A percentile compares a stretch with the other conserved stretches of the same genome.
Evolutionary conservation across 2,888 invertebrate species (phyloP).

Genomic region (Caenorhabditis uteleia): DNA sequence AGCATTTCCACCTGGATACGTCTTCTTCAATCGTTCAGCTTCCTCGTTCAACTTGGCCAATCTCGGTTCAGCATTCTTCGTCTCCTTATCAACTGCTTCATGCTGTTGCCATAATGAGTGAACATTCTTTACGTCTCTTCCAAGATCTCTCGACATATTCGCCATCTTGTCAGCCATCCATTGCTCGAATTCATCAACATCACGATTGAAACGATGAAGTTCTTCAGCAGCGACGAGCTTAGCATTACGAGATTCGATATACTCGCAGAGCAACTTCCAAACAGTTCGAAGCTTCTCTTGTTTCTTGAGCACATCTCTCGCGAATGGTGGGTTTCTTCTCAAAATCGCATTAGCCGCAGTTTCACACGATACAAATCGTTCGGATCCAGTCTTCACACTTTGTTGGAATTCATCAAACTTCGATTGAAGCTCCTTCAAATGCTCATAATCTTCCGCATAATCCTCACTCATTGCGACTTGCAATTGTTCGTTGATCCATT

Average conservation of each 20-base stretch:
- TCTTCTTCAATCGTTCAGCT: conserved; percentile 81
- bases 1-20: conserved; percentile 78
- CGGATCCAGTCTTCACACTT: conserved; percentile 86
- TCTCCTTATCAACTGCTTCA: conserved; percentile 90
- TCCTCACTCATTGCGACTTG: conserved; percentile 88
- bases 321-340: conserved; percentile 82
- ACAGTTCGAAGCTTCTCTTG: conserved; percentile 67
- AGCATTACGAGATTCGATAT: conserved; percentile 84
- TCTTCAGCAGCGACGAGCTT: conserved; percentile 91
- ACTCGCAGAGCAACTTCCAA: conserved; percentile 87
- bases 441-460: conserved; percentile 84
- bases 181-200: conserved; percentile 64
- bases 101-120: conserved; percentile 83
- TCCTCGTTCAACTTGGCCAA: conserved; percentile 85
- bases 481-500: conserved; percentile 90
- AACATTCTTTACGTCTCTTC: conserved; percentile 82
- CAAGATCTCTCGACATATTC: conserved; percentile 81
- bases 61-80: conserved; percentile 84
- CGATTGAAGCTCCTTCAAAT: conserved; percentile 79
- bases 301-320: conserved; percentile 81
- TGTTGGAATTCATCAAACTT: conserved; percentile 93
- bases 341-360: conserved; percentile 82
- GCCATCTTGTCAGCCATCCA: conserved; percentile 80
- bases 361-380: conserved; percentile 87
- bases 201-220: conserved; percentile 94